Conservation (phyloP, 2,888 invertebrate species). For the Caenorhabditis plicata region DNA sequence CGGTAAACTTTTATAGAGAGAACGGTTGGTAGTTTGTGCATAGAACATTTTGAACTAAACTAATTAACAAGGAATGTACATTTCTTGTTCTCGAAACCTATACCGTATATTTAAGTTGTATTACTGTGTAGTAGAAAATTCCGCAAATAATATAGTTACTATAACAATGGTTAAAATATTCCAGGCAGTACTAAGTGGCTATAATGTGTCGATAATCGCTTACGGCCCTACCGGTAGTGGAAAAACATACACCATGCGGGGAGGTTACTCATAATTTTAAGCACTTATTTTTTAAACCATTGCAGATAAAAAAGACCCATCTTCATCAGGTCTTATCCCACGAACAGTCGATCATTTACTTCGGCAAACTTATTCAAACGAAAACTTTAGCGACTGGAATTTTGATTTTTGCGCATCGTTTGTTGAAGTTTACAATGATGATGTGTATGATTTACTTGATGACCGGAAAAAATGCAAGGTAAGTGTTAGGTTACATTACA, state of each 20-base stretch:
- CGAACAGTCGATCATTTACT: conserved; percentile 34
- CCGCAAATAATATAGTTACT: too few species aligned
- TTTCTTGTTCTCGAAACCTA: too few species aligned
- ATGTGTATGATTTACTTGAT: conserved; percentile 77
- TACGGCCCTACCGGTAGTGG: conserved; percentile 54
- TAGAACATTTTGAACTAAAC: too few species aligned
- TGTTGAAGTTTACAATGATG: conserved; percentile 84
- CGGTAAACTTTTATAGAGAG: too few species aligned
- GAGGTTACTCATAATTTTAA: conserved; percentile 8
- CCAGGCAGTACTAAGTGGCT: conserved; percentile 42
- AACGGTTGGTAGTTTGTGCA: too few species aligned
- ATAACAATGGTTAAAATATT: too few species aligned
- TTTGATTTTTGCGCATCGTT: conserved; percentile 78
- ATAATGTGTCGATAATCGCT: conserved; percentile 47
- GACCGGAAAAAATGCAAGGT: conserved; percentile 20
- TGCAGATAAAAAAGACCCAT: not conserved
- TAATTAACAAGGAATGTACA: too few species aligned
- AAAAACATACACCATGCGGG: conserved; percentile 53
- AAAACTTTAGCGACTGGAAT: conserved; percentile 54
- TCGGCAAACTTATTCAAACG: conserved; percentile 3
- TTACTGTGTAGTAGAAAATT: too few species aligned
- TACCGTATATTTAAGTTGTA: too few species aligned
- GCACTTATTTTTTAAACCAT: too few species aligned
- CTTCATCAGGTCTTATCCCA: conserved; percentile 39
- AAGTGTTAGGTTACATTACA: not conserved